Evolutionary conservation across 2,797 vertebrate species (phyloP), one percentile per base, ranked within the genome.

Genomic region (Clarias laeviceps): DNA sequence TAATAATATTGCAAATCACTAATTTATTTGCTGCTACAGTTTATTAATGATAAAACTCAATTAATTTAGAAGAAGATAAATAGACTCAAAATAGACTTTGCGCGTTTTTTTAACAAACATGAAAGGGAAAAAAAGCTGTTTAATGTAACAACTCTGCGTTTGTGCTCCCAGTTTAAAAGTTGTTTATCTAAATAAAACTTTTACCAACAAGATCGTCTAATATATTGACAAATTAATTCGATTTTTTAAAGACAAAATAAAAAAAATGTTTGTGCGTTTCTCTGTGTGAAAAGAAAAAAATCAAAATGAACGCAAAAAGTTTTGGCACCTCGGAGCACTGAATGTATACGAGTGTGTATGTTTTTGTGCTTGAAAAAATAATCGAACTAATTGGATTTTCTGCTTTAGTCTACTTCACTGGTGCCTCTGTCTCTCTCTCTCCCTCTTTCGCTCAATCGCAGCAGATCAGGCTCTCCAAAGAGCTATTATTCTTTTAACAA

Each of bases 361-460:
- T 6, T 40, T 66, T n/a, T 37, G 56, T 62, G 32, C 57, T 37
- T 0, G 57, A 61, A 79, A 79, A 89, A 93, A 94, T 92, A 93
- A 90, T 95, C 79, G 90, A 92, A 93, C 90, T 95, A 95, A 95
- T 95, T 91, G 94, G 94, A 96, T 96, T 96, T 95, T 91, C 93
- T 94, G 94, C 93, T 93, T 94, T 85, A 18, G 90, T 93, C 90
- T 90, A 86, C 88, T 90, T 93, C 92, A 89, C 91, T 93, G 83
- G 91, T 92, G 93, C 93, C 86, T 94, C 94, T 94, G 93, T 93
- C 73, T 87, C 80, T 86, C 91, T 89, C 81, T 90, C 50, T 87
- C 93, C 94, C 94, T 94, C 93, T 73, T 79, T 80, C 80, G 1
- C 5, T n/a, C 27, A 34, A n/a, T 50, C 40, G 45, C 15, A 18